Evolutionary conservation across 2,888 invertebrate species (phyloP), one percentile per base, ranked within the genome.

Genomic region (Eumacrocentrus americanus): DNA sequence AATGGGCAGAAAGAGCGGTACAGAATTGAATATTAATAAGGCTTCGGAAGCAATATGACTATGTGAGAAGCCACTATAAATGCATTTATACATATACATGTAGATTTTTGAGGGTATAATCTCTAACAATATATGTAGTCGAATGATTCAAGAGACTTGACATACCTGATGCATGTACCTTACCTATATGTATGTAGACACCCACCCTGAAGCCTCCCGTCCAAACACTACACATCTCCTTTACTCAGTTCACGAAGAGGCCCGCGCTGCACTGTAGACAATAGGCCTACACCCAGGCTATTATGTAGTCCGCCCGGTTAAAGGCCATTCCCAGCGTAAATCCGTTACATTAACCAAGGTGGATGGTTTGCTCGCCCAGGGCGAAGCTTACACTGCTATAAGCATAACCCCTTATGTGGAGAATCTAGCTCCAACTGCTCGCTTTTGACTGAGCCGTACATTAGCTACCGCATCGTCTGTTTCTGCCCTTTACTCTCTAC

Each of bases 291-390:
- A 22, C 22, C 12, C 23, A 37, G 23, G 37, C 35, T 56, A 56
- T 56, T 56, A 56, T 56, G 47, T 47, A 47, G 14, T 16, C 16
- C 22, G 50, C 38, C 14, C 25, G 40, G 48, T 57, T 57, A 50
- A 40, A 48, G 57, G 57, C 48, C 57, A 57, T 57, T 57, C 48
- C 20, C 47, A 48, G 48, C 40, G 57, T 57, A 40, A 57, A 57
- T 57, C 50, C 57, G 57, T 57, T 57, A 57, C 57, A 57, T 57
- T 57, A 57, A 48, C 37, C 16, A n/a, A 48, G 9, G 37, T 12
- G 20, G 12, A 40, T 16, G 14, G 40, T 23, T 37, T 48, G 25
- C 47, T 25, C 22, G 47, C 47, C 34, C 23, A 16, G 25, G 37
- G 35, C 42, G 42, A 42, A 44, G 44, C 29, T 29, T 47, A 44